Evolutionary conservation across 2,888 invertebrate species (phyloP), one percentile per base, ranked within the genome.

Genomic region (Dyspetes luteomarginatus): DNA sequence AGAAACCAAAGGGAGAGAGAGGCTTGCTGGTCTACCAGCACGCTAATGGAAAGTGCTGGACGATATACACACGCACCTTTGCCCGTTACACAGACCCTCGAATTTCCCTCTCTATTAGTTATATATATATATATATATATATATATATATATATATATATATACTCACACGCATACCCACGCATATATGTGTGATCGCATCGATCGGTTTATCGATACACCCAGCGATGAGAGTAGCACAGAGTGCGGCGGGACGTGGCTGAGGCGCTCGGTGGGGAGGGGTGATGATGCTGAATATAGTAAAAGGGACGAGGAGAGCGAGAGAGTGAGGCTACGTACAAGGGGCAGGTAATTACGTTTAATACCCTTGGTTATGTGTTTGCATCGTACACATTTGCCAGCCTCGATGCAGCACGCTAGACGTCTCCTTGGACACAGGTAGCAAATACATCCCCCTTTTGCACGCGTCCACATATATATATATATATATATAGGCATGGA

Each of bases 321-420:
- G 30, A 28, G 50, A 36, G 36, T 28, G 75, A 30, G 60, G 68
- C 77, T 48, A 77, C 86, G 88, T 88, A 89, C 87, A 89, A 75
- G 85, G 87, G 87, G 85, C 86, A 85, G 88, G 87, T 90, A 89
- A 90, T 90, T 90, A 90, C 90, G 89, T 90, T 90, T 90, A 90
- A 90, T 90, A 90, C 87, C 88, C 86, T 87, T 85, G 88, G 86
- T 90, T 89, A 88, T 88, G 89, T 90, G 90, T 90, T 90, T 90
- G 88, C 88, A 84, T 80, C 83, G 87, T 86, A 88, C 87, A 89
- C 88, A 89, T 85, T 86, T 84, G 82, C 79, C 83, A 73, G 74
- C 74, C 56, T 74, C 65, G 52, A 60, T 76, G 30, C 41, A 41
- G 26, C 41, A 52, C 76, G 50, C 52, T 56, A 50, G 71, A 67